A percentile compares a stretch with the other conserved stretches of the same genome.
Evolutionary conservation across 23 tunicate genomes (phyloP).

Genomic region (Ascidia mentula): DNA sequence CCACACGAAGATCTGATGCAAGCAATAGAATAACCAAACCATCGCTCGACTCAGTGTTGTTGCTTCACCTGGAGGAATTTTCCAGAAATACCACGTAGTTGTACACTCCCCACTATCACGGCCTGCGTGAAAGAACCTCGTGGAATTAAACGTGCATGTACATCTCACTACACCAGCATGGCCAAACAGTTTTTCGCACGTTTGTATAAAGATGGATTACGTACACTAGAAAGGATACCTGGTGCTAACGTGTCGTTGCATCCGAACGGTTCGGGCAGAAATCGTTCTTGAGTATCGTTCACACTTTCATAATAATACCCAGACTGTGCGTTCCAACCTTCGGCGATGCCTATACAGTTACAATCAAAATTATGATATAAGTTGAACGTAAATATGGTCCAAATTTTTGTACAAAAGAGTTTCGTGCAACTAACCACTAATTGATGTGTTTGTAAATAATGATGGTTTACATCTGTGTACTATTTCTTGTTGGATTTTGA

Average conservation of each 20-base stretch:
- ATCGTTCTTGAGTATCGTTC: slow-evolving; percentile 38
- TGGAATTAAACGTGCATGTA: too few species aligned
- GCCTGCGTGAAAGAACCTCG: slow-evolving; percentile 37
- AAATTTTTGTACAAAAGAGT: background rate
- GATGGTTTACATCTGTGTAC: too few species aligned
- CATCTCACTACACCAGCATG: too few species aligned
- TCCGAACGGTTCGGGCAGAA: slow-evolving; percentile 69
- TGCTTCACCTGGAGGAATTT: slow-evolving; percentile 74
- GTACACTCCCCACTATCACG: slow-evolving; percentile 54
- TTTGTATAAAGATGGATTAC: too few species aligned
- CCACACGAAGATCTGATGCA: slow-evolving; percentile 95
- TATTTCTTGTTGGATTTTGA: too few species aligned
- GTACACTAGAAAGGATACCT: slow-evolving; percentile 50
- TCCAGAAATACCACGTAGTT: slow-evolving; percentile 95
- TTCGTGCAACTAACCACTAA: too few species aligned
- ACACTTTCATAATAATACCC: slow-evolving; percentile 63
- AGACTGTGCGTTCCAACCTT: slow-evolving; percentile 83
- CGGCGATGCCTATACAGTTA: slow-evolving; percentile 37
- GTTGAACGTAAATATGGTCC: background rate
- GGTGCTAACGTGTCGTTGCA: slow-evolving; percentile 76
- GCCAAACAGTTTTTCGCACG: too few species aligned
- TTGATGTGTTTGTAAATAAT: too few species aligned
- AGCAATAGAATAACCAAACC: slow-evolving; percentile 88
- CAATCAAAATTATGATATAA: background rate
- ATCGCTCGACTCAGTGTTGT: slow-evolving; percentile 59